Evolutionary conservation across 2,888 invertebrate species (phyloP).

Genomic region (Amphipoea lucens): DNA sequence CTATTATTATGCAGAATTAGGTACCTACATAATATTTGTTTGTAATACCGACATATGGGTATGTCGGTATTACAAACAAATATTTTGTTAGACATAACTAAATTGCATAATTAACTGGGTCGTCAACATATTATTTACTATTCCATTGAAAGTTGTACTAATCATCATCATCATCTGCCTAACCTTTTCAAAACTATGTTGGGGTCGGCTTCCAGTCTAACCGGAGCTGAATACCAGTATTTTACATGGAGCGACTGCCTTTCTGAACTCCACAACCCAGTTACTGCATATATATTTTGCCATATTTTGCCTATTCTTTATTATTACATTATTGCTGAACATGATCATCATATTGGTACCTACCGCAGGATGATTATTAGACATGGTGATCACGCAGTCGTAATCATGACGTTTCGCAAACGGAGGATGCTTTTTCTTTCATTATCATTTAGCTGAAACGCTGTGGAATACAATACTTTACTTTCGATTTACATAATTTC

Average conservation of each 20-base stretch:
- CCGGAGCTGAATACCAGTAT: too few relatives aligned
- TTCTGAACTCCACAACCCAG: too few relatives aligned
- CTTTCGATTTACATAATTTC: neutral
- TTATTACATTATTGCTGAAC: neutral
- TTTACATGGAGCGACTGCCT: too few relatives aligned
- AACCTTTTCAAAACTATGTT: too few relatives aligned
- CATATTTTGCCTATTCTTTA: neutral
- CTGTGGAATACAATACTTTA: too few relatives aligned
- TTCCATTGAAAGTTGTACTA: neutral
- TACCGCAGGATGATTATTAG: slow-evolving; percentile 17
- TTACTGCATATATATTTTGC: neutral
- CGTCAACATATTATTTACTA: neutral
- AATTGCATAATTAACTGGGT: neutral
- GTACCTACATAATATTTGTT: too few relatives aligned
- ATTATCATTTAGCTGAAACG: neutral
- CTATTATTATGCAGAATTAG: too few relatives aligned
- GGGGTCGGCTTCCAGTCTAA: too few relatives aligned
- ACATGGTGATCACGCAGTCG: slow-evolving; percentile 14
- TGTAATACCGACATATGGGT: too few relatives aligned
- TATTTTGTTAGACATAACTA: neutral
- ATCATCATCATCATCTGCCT: too few relatives aligned
- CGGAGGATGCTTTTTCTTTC: neutral
- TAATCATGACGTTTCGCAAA: slow-evolving; percentile 32
- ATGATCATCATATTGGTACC: slow-evolving; percentile 4
- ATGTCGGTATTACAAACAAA: neutral